phyloP scores from a whole-genome alignment of 35 echinoderm and acorn worm genomes.

The Amphiura filiformis region DNA sequence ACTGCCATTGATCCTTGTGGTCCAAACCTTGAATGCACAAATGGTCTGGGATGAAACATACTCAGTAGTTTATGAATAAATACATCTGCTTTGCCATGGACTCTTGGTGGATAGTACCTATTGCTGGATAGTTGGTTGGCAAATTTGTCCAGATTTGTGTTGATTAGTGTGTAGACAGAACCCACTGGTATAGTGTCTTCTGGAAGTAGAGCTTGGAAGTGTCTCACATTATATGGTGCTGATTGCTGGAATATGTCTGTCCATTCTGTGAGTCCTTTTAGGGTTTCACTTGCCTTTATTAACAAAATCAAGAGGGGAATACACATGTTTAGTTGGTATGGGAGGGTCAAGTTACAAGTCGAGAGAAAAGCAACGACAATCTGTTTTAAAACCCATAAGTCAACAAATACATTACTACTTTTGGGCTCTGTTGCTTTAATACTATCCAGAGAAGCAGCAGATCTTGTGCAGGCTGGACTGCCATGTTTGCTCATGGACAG shows the following conservation, averaged over 20 bases:
- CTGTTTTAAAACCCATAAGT: too few species aligned
- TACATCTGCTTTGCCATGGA: slow-evolving; percentile 49
- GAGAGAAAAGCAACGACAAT: too few species aligned
- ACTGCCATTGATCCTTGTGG: slow-evolving; percentile 78
- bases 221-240: slow-evolving; percentile 51
- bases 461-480: too few species aligned
- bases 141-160: slow-evolving; percentile 76
- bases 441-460: too few species aligned
- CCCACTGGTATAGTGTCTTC: slow-evolving; percentile 59
- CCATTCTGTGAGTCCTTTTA: slow-evolving; percentile 68
- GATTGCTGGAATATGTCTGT: slow-evolving; percentile 4
- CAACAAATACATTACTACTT: too few species aligned
- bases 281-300: not conserved
- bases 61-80: slow-evolving; percentile 59
- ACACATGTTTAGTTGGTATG: too few species aligned
- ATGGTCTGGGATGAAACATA: slow-evolving; percentile 82
- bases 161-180: slow-evolving; percentile 64
- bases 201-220: slow-evolving; percentile 76
- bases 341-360: too few species aligned
- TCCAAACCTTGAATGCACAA: slow-evolving; percentile 71
- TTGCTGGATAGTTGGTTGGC: slow-evolving; percentile 83
- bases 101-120: slow-evolving; percentile 78
- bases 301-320: too few species aligned
- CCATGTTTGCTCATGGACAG: too few species aligned
- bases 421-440: too few species aligned